Conservation (phyloP, 1,140 invertebrate species). For the Anagrus nilaparvatae region DNA sequence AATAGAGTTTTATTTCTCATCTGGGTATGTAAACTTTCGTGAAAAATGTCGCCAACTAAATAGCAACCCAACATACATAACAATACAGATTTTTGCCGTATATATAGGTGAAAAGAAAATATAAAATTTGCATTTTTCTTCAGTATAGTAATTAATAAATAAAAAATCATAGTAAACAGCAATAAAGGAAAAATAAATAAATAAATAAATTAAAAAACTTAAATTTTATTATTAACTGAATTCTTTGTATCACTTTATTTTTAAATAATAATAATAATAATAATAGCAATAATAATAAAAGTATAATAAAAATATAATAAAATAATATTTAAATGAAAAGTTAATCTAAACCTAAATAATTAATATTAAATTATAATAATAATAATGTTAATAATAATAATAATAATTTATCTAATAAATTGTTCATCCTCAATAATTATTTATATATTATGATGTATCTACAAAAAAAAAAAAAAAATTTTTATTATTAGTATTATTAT, state of each 20-base stretch:
- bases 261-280: conserved; percentile 36
- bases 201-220: conserved; percentile 23
- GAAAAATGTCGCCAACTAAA: too few species aligned
- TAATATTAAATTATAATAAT: conserved; percentile 25
- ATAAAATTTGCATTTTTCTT: too few species aligned
- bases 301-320: conserved; percentile 37
- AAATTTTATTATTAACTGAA: conserved; percentile 30
- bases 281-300: conserved; percentile 26
- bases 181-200: conserved; percentile 14
- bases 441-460: not conserved
- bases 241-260: conserved; percentile 36
- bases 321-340: conserved; percentile 36
- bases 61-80: too few species aligned
- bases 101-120: too few species aligned
- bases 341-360: conserved; percentile 32
- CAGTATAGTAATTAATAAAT: too few species aligned
- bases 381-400: conserved; percentile 18
- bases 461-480: too few species aligned
- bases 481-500: too few species aligned
- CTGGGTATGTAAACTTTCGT: too few species aligned
- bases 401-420: conserved; percentile 25
- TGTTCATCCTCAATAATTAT: conserved; percentile 2
- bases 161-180: too few species aligned
- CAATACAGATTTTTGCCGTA: too few species aligned
- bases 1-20: too few species aligned